Base-by-base conservation (phyloP, 2,888 invertebrate genomes). In the Xestia c-nigrum region DNA sequence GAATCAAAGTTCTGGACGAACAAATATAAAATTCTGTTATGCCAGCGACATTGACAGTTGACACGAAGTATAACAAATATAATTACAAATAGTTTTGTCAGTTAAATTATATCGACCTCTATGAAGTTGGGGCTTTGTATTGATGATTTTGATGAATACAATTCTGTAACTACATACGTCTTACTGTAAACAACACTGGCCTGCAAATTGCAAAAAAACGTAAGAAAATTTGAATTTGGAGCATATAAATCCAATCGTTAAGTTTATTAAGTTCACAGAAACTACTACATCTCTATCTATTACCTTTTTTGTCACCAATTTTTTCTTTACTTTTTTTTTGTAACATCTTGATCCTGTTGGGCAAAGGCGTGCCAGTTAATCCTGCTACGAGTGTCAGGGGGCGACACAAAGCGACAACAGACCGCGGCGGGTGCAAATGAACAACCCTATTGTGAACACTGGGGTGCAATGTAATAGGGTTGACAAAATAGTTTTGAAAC, bases 351-450 rank as follows among this genome's bases (percentile, higher is more conserved):
- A 84, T 84, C 85, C 88, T 79, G 79, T 84, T 78, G 77, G 80
- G 91, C 90, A 88, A 90, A 92, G 93, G 94, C 94, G 93, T 84
- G 78, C 88, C 87, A 90, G 92, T 93, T 95, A 95, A 95, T 95
- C 95, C 95, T 86, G 89, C 91, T 93, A 92, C 93, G 93, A 94
- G 92, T 80, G 83, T 81, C 76, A 68, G 59, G 74, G 82, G 67
- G 82, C 74, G 14, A 80, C 80, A 88, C 86, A 88, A 88, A 81
- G 77, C 76, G 71, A 74, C 85, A 71, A 87, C 78, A 83, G 81
- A 69, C 72, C 76, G 76, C 82, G 90, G 87, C 82, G 90, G 87
- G 90, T 86, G 89, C 88, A 93, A 93, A 89, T 92, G 93, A 91
- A 91, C 92, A 92, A 86, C 89, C 76, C 91, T 85, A 90, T 94